Evolutionary conservation across 2,888 invertebrate species (phyloP).

Genomic region (Celastrina argiolus): DNA sequence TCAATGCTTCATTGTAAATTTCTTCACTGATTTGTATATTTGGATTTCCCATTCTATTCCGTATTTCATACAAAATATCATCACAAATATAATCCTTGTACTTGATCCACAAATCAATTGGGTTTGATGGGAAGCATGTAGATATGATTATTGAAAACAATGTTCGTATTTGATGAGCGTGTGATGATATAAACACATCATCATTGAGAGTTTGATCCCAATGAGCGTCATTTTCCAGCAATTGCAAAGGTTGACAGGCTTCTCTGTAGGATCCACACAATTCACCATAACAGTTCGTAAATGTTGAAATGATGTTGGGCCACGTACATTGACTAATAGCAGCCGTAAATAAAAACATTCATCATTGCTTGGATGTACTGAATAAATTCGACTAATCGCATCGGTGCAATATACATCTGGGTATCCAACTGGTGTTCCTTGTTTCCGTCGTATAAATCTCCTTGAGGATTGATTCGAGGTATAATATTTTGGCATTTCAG

Average conservation of each 20-base stretch:
- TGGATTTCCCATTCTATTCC: slow-evolving; percentile 31
- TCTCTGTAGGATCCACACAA: too few relatives aligned
- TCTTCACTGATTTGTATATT: slow-evolving; percentile 30
- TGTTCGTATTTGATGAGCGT: slow-evolving; percentile 38
- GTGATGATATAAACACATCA: too few relatives aligned
- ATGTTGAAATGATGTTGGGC: slow-evolving; percentile 37
- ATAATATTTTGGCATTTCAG: slow-evolving; percentile 36
- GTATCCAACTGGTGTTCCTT: slow-evolving; percentile 37
- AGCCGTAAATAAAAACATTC: slow-evolving; percentile 47
- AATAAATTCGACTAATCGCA: slow-evolving; percentile 44
- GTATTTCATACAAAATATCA: slow-evolving; percentile 34
- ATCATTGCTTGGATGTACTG: slow-evolving; percentile 44
- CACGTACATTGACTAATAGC: slow-evolving; percentile 43
- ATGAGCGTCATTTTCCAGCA: too few relatives aligned
- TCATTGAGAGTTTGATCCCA: too few relatives aligned
- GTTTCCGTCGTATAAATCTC: slow-evolving; percentile 35
- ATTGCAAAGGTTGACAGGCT: too few relatives aligned
- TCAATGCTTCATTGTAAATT: slow-evolving; percentile 32
- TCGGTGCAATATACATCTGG: slow-evolving; percentile 40
- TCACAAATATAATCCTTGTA: slow-evolving; percentile 33
- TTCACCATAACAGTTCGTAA: too few relatives aligned
- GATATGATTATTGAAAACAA: slow-evolving; percentile 35
- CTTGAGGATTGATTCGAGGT: slow-evolving; percentile 36
- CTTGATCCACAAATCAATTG: slow-evolving; percentile 32
- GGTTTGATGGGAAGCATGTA: slow-evolving; percentile 35